Evolutionary conservation across 2,888 invertebrate genomes (phyloP).

Genomic region (Thelaira solivaga): DNA sequence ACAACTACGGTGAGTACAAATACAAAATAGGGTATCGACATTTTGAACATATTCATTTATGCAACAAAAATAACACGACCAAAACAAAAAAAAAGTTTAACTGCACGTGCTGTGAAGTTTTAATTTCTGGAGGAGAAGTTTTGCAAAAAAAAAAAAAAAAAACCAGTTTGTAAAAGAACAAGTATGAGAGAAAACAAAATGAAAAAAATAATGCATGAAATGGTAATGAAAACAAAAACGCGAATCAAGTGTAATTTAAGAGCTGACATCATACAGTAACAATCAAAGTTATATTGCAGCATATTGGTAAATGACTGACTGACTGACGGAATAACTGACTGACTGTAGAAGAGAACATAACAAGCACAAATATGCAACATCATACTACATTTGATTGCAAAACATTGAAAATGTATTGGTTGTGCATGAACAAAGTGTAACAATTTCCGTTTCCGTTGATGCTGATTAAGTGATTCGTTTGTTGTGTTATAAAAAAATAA

Average conservation of each 20-base stretch:
- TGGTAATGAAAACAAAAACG: constrained; percentile 57
- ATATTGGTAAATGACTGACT: constrained; percentile 47
- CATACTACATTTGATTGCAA: not conserved
- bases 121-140: constrained; percentile 5
- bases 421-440: constrained; percentile 52
- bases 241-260: constrained; percentile 58
- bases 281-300: constrained; percentile 53
- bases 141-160: not conserved
- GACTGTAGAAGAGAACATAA: not conserved
- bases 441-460: constrained; percentile 63
- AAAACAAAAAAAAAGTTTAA: constrained; percentile 48
- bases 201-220: constrained; percentile 21
- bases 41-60: constrained; percentile 49
- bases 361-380: not conserved
- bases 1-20: not conserved
- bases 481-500: constrained; percentile 43
- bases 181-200: not conserved
- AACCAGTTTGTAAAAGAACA: not conserved
- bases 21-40: constrained; percentile 16
- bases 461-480: constrained; percentile 61
- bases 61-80: constrained; percentile 45
- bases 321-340: not conserved
- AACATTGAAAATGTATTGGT: constrained; percentile 40
- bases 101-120: constrained; percentile 56
- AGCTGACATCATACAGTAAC: constrained; percentile 54